Base-by-base conservation (phyloP, 2,888 invertebrate species). In the Polymixis flavicincta region DNA sequence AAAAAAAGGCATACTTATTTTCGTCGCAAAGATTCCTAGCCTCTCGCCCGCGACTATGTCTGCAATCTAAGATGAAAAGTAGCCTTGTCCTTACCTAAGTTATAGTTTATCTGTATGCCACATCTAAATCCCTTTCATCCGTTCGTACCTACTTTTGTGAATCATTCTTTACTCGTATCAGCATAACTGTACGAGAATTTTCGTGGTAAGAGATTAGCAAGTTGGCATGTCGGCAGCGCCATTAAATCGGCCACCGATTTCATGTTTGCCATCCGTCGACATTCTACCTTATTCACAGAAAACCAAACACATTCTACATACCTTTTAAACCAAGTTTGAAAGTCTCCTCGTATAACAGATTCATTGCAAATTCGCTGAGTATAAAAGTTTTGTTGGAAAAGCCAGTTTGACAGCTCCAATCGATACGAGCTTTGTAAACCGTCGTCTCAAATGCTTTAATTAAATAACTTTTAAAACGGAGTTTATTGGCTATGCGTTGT, bases 321-420 rank as follows among this genome's bases (percentile, higher is more conserved):
- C 76, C 77, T 88, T 88, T 88, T 87, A 84, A 78, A 77, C 67
- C 22, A 86, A 92, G 85, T 92, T 90, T 76, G 84, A 83, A 84
- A 80, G 85, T 88, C 76, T 78, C 68, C 48, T n/a, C 54, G 4
- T 50, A 25, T 76, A 77, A 80, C 74, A 82, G 80, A 85, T 87
- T 84, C 85, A 84, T 89, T 84, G 85, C 81, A 89, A 90, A 88
- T 89, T 83, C 82, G 74, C 50, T 72, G 84, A 87, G 78, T 87
- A 86, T 65, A 9, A 50, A 74, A 84, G 80, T 76, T 80, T 81
- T 73, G 71, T 76, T 75, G 48, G 57, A 75, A 72, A 78, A 83
- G 54, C 32, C 52, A 74, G 59, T 66, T 82, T 75, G 64, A 68
- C 70, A 80, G 65, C 68, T 71, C 57, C 68, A 84, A 85, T 85